phyloP scores from a whole-genome alignment of 2,888 invertebrate species.

The Brachynemurus nebulosus region DNA sequence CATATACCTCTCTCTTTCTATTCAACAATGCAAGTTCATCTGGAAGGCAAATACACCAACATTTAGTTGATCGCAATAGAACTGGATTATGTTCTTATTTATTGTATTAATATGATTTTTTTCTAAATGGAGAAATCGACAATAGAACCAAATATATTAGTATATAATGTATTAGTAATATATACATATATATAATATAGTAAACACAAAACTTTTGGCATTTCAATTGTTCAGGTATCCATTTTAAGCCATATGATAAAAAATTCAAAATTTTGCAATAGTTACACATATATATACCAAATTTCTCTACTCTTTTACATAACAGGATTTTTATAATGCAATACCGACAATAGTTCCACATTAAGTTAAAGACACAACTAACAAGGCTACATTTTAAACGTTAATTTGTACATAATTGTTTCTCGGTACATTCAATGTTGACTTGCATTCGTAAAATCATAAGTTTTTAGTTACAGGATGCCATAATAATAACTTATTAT shows the following conservation, averaged over 20 bases:
- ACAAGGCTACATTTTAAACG: no score
- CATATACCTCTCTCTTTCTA: constrained; percentile 1
- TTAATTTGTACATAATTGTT: no score
- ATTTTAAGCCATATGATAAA: constrained; percentile 10
- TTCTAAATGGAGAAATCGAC: constrained; percentile 12
- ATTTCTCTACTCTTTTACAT: constrained; percentile 28
- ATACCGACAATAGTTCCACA: no score
- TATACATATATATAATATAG: no score
- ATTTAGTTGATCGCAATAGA: constrained; percentile 4
- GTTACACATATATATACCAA: constrained; percentile 10
- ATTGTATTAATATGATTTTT: constrained; percentile 5
- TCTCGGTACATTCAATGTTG: no score
- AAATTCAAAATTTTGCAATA: constrained; percentile 16
- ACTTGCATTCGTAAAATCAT: no score
- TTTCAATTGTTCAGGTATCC: constrained; percentile 4
- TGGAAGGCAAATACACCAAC: background rate
- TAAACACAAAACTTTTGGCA: background rate
- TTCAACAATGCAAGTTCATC: background rate
- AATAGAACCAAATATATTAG: constrained; percentile 8
- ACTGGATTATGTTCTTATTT: constrained; percentile 3
- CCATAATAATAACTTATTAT: no score
- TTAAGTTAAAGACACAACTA: no score
- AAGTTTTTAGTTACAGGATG: no score
- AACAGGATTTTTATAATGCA: no score
- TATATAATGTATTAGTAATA: no score